Base-by-base conservation (phyloP, 2,888 invertebrate genomes). In the Leptinotarsa haldemani region DNA sequence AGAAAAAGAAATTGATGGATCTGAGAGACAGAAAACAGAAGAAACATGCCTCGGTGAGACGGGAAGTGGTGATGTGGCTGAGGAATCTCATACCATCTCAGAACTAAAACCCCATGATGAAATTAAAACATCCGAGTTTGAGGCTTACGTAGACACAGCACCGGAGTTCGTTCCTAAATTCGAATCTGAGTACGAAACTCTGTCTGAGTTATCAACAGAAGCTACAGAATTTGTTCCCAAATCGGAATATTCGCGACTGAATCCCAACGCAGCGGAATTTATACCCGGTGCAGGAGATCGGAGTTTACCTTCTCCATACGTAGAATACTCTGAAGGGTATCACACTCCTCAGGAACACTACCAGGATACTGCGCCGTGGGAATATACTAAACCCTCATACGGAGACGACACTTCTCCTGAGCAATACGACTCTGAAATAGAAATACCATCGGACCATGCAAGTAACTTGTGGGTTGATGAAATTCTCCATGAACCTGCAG, bases 251-350 rank as follows among this genome's bases (percentile, higher is more conserved):
- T 79, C 85, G n/a, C 83, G 83, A 53, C 76, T 87, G 66, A 87
- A 87, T 82, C 87, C 86, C 1, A 83, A 87, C 69, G 88, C 88
- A 2, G 84, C 85, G 58, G 86, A 86, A 80, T 88, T 88, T 75
- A 80, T 88, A 63, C 88, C 88, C 30, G 82, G 78, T 61, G 80
- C 78, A 63, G 78, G 76, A 1, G 82, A 82, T 58, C 76, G 79
- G 70, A 76, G 74, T 64, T 68, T 53, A n/a, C 18, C 69, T 18
- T 13, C 71, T 12, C 71, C 74, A 13, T 74, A 71, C 25, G 63
- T 61, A 13, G 77, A 75, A 12, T 76, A 74, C 48, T 48, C 58
- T 15, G 20, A 71, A 56, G 16, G 72, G 4, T 78, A 76, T 18
- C 73, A 74, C 40, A 25, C 71, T 13, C 71, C 71, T 25, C 68